Conservation (phyloP, 2,888 invertebrate genomes). For the Caenorhabditis sp. region DNA sequence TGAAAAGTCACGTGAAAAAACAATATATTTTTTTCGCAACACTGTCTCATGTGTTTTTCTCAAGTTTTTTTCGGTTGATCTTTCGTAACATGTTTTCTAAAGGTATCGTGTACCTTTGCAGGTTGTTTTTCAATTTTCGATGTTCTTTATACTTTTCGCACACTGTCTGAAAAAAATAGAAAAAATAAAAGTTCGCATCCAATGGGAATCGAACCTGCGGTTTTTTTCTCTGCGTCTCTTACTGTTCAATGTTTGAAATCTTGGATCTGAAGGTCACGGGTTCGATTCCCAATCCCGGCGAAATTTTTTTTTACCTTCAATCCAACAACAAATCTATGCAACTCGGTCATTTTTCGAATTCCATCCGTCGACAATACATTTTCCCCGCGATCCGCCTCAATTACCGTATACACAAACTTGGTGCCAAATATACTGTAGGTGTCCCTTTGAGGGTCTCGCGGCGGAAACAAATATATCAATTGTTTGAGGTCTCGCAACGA, state of each 20-base stretch:
- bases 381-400: conserved; percentile 52
- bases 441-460: conserved; percentile 64
- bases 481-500: conserved; percentile 59
- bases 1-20: too few species aligned
- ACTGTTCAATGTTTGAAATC: too few species aligned
- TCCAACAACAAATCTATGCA: conserved; percentile 49
- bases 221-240: neutral
- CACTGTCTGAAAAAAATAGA: neutral
- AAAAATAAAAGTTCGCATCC: neutral
- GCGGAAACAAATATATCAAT: conserved; percentile 61
- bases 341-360: conserved; percentile 40
- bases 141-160: neutral
- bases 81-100: too few species aligned
- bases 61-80: too few species aligned
- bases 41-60: too few species aligned
- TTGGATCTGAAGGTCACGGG: too few species aligned
- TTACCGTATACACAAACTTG: conserved; percentile 65
- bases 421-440: conserved; percentile 67
- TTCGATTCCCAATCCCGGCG: too few species aligned
- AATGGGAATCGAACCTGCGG: neutral
- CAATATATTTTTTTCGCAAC: too few species aligned
- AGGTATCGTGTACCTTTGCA: too few species aligned
- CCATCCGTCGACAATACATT: conserved; percentile 50
- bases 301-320: conserved; percentile 15
- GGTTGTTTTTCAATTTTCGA: too few species aligned